phyloP scores from a whole-genome alignment of 2,888 invertebrate genomes.

The Heteropelma amictum region DNA sequence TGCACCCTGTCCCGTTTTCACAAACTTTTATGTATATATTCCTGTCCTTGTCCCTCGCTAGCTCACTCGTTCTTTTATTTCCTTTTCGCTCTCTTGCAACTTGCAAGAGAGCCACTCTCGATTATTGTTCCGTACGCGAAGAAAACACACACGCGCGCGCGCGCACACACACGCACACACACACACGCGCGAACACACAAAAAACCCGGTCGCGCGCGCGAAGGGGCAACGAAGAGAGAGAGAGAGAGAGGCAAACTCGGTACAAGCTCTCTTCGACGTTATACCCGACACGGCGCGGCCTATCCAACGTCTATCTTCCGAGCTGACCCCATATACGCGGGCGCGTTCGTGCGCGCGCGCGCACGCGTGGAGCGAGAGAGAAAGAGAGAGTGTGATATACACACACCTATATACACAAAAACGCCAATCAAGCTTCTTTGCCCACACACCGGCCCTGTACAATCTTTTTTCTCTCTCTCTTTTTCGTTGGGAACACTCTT shows the following conservation, averaged over 20 bases:
- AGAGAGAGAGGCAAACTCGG: slow-evolving; percentile 61
- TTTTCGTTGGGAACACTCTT: neutral
- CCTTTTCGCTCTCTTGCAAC: slow-evolving; percentile 31
- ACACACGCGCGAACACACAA: slow-evolving; percentile 4
- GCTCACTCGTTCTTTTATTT: neutral
- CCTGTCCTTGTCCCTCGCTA: no score
- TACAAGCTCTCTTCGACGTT: slow-evolving; percentile 59
- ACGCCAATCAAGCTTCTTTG: slow-evolving; percentile 44
- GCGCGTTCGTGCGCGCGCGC: slow-evolving; percentile 32
- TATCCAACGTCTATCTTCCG: slow-evolving; percentile 64
- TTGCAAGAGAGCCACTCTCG: slow-evolving; percentile 17
- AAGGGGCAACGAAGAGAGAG: slow-evolving; percentile 44
- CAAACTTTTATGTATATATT: neutral
- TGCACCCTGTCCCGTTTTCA: slow-evolving; percentile 22
- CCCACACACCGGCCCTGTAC: slow-evolving; percentile 43
- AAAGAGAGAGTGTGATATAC: slow-evolving; percentile 11
- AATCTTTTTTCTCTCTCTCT: slow-evolving; percentile 17
- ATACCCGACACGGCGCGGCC: slow-evolving; percentile 61
- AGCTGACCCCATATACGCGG: slow-evolving; percentile 68
- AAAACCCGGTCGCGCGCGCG: slow-evolving; percentile 18
- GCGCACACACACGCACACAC: slow-evolving; percentile 13
- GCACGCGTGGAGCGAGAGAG: neutral
- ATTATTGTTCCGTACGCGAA: slow-evolving; percentile 40
- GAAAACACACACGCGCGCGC: slow-evolving; percentile 1
- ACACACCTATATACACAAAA: slow-evolving; percentile 21